These are phyloP conservation scores for Stomatorhinus walkeri DNA, from an alignment of 2,797 vertebrate genomes.

Conservation along the genomic window DNA sequence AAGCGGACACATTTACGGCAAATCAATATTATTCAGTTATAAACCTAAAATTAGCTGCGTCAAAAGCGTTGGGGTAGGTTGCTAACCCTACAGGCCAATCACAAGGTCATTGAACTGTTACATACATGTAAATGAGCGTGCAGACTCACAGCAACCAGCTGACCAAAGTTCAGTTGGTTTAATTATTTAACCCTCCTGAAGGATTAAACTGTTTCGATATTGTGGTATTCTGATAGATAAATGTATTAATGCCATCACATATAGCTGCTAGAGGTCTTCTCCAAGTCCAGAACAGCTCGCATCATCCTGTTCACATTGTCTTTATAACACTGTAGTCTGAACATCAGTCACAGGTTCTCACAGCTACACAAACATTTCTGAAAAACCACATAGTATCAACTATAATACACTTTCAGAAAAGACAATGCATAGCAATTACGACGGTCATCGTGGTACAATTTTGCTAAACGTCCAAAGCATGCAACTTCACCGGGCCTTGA, in stretches of 20 bases:
- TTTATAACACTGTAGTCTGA: neutral
- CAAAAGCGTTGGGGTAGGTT: neutral
- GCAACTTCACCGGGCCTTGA: neutral
- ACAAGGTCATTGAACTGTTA: neutral
- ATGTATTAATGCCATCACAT: neutral
- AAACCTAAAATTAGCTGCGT: neutral
- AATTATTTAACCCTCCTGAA: neutral
- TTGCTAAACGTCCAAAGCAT: neutral
- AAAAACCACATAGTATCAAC: neutral
- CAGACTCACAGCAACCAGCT: neutral
- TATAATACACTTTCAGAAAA: neutral
- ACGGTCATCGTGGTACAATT: neutral
- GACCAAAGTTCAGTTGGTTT: neutral
- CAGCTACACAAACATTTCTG: neutral
- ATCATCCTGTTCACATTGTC: neutral
- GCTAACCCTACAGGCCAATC: neutral
- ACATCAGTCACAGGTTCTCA: neutral
- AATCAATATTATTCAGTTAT: neutral
- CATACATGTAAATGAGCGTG: neutral
- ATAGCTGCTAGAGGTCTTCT: neutral
- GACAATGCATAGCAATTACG: neutral
- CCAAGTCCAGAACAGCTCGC: neutral
- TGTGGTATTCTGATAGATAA: neutral
- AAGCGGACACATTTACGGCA: neutral
- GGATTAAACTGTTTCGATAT: neutral